Percentiles rank a stretch among this genome's conserved stretches.
Evolutionary conservation across 2,888 invertebrate genomes (phyloP).

Genomic region (Melipona beecheii): DNA sequence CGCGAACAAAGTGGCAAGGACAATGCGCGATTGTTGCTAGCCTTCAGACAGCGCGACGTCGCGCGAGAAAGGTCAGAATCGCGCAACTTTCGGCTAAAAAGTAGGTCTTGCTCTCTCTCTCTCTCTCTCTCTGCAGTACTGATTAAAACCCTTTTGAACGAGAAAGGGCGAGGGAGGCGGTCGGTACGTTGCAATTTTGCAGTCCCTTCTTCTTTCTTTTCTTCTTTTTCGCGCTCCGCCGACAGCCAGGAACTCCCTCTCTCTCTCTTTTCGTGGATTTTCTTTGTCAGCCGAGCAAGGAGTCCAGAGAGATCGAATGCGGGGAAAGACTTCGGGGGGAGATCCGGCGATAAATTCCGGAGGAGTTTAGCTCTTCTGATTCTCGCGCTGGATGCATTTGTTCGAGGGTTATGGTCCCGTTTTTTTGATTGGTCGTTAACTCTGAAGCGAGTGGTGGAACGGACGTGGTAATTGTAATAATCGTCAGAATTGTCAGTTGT

Average conservation of each 20-base stretch:
- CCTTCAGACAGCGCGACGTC: slow-evolving; percentile 33
- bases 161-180: background rate
- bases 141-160: slow-evolving; percentile 70
- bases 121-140: slow-evolving; percentile 65
- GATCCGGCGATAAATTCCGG: too few relatives aligned
- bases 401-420: too few relatives aligned
- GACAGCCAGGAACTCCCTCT: slow-evolving; percentile 39
- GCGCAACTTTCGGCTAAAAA: slow-evolving; percentile 61
- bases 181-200: slow-evolving; percentile 50
- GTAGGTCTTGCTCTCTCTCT: slow-evolving; percentile 67
- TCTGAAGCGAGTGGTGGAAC: too few relatives aligned
- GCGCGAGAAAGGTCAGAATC: slow-evolving; percentile 39
- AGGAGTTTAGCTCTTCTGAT: too few relatives aligned
- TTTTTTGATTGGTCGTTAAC: too few relatives aligned
- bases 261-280: slow-evolving; percentile 56
- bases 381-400: too few relatives aligned
- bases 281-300: slow-evolving; percentile 14
- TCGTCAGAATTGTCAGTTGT: too few relatives aligned
- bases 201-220: background rate
- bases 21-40: slow-evolving; percentile 60
- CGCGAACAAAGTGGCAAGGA: slow-evolving; percentile 63
- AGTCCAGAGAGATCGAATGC: slow-evolving; percentile 47
- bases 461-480: too few relatives aligned
- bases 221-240: slow-evolving; percentile 8
- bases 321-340: slow-evolving; percentile 15